These are phyloP conservation scores for Amitus sp. DNA, from an alignment of 2,888 invertebrate species.

Conservation along the genomic window DNA sequence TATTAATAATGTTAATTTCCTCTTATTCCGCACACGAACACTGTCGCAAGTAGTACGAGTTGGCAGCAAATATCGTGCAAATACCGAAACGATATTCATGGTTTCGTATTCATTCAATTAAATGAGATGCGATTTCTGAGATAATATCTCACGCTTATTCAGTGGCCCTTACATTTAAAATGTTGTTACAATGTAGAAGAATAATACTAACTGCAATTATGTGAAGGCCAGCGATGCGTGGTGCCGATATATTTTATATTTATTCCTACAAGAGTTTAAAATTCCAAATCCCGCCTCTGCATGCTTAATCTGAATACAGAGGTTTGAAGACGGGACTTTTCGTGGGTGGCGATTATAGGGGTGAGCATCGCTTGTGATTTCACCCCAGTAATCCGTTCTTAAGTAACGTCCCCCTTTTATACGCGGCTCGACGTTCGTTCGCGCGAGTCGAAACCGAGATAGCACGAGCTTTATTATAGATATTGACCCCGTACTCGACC, in stretches of 20 bases:
- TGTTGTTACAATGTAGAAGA: too few species aligned
- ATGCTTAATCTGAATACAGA: slow-evolving; percentile 30
- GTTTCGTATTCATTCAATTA: slow-evolving; percentile 49
- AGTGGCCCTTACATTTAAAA: too few species aligned
- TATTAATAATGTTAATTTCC: slow-evolving; percentile 32
- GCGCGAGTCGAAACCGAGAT: slow-evolving; percentile 55
- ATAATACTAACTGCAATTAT: too few species aligned
- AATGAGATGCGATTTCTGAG: slow-evolving; percentile 50
- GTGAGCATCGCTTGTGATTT: slow-evolving; percentile 53
- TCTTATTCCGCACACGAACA: slow-evolving; percentile 6
- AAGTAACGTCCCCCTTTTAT: slow-evolving; percentile 59
- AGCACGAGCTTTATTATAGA: slow-evolving; percentile 64
- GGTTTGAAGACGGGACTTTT: slow-evolving; percentile 12
- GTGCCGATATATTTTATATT: slow-evolving; percentile 5
- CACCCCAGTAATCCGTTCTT: slow-evolving; percentile 64
- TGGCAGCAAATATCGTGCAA: slow-evolving; percentile 30
- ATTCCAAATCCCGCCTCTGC: not conserved
- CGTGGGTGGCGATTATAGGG: slow-evolving; percentile 29
- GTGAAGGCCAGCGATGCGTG: too few species aligned
- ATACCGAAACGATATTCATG: slow-evolving; percentile 40
- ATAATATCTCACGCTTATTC: slow-evolving; percentile 47
- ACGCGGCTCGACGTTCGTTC: slow-evolving; percentile 51
- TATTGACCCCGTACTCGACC: slow-evolving; percentile 61
- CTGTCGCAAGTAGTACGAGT: slow-evolving; percentile 30
- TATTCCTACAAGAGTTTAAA: not conserved